A percentile compares a stretch with the other conserved stretches of the same genome.
phyloP scores from a whole-genome alignment of 53 echinoderm and acorn worm genomes.

The Apostichopus leukothele region DNA sequence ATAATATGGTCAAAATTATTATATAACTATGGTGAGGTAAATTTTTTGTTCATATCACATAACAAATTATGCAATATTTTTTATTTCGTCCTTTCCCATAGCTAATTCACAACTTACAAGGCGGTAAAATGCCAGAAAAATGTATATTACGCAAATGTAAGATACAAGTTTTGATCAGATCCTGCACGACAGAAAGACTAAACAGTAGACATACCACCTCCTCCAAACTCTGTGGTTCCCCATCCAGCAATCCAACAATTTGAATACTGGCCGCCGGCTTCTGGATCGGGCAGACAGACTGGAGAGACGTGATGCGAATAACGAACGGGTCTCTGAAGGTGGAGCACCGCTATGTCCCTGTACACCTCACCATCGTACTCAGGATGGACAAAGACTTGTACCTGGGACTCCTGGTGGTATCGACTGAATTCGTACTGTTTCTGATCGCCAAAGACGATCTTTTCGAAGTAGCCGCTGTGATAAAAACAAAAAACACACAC shows the following conservation, averaged over 20 bases:
- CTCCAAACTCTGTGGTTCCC: conserved; percentile 6
- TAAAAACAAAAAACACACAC: neutral
- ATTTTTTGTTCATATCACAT: too few species aligned
- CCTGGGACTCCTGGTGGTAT: conserved; percentile 20
- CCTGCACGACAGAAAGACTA: too few species aligned
- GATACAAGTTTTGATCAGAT: too few species aligned
- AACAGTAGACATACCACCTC: neutral
- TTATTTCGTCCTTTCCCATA: too few species aligned
- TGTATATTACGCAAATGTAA: too few species aligned
- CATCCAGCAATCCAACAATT: conserved; percentile 23
- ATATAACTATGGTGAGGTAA: too few species aligned
- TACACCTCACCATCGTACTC: conserved; percentile 3
- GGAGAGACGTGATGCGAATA: conserved; percentile 22
- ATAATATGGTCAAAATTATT: too few species aligned
- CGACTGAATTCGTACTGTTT: neutral
- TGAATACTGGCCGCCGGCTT: neutral
- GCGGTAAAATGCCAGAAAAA: too few species aligned
- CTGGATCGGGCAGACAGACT: neutral
- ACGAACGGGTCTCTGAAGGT: conserved; percentile 3
- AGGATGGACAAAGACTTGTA: conserved; percentile 10
- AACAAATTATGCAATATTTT: too few species aligned
- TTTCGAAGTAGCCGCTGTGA: conserved; percentile 3
- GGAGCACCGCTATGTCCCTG: neutral
- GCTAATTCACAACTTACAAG: too few species aligned
- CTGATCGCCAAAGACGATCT: conserved; percentile 19